phyloP scores from a whole-genome alignment of 1,140 invertebrate genomes.

The Drosophila baimaii region DNA sequence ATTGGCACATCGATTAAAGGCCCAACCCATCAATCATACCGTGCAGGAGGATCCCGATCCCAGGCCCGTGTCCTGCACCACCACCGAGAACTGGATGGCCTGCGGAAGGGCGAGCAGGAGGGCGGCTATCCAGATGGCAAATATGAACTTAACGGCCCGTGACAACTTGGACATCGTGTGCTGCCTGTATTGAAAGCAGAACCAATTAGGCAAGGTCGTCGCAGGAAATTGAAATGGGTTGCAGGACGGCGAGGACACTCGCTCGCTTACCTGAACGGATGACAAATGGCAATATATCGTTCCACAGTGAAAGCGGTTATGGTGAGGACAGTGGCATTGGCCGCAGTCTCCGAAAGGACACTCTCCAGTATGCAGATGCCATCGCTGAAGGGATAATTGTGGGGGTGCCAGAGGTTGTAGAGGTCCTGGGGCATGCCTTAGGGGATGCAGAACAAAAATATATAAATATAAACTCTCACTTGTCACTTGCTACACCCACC shows the following conservation, averaged over 20 bases:
- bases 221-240: slow-evolving; percentile 3
- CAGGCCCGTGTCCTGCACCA: slow-evolving; percentile 67
- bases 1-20: slow-evolving; percentile 8
- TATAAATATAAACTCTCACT: neutral
- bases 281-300: slow-evolving; percentile 93
- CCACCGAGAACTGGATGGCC: slow-evolving; percentile 89
- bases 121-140: slow-evolving; percentile 90
- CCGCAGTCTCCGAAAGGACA: slow-evolving; percentile 92
- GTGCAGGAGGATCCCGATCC: slow-evolving; percentile 85
- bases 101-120: slow-evolving; percentile 92
- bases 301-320: slow-evolving; percentile 95
- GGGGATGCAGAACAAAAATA: neutral
- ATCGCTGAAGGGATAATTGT: slow-evolving; percentile 91
- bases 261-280: slow-evolving; percentile 87
- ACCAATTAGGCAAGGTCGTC: slow-evolving; percentile 44
- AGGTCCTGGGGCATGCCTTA: slow-evolving; percentile 91
- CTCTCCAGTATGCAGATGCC: slow-evolving; percentile 90
- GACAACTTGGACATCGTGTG: slow-evolving; percentile 94
- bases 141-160: slow-evolving; percentile 89
- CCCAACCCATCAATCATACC: slow-evolving; percentile 63
- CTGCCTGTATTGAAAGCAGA: slow-evolving; percentile 77
- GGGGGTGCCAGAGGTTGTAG: slow-evolving; percentile 91
- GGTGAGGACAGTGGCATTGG: slow-evolving; percentile 95
- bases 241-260: neutral
- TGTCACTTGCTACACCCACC: slow-evolving; percentile 44